Evolutionary conservation across 2,888 invertebrate genomes (phyloP).

Genomic region (Ferrisia virgata): DNA sequence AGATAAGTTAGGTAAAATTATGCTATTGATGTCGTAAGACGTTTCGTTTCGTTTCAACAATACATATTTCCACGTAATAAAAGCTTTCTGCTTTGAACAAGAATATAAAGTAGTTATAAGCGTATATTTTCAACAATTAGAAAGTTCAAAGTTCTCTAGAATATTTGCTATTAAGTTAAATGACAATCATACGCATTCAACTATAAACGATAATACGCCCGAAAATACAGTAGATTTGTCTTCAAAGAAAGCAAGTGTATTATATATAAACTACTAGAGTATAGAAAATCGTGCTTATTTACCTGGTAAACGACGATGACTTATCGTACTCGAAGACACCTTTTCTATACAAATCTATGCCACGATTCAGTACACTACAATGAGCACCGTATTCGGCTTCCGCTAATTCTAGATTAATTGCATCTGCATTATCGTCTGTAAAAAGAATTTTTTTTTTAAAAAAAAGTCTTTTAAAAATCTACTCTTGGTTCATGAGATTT

Average conservation of each 20-base stretch:
- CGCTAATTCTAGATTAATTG: constrained; percentile 26
- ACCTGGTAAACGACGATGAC: constrained; percentile 1
- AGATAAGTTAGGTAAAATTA: background rate
- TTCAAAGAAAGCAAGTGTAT: background rate
- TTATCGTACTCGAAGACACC: constrained; percentile 18
- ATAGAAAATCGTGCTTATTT: background rate
- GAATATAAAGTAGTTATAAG: constrained; percentile 3
- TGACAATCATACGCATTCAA: background rate
- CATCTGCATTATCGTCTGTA: constrained; percentile 15
- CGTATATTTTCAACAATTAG: background rate
- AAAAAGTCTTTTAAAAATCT: background rate
- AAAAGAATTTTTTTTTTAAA: background rate
- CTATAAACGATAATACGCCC: background rate
- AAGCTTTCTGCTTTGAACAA: background rate
- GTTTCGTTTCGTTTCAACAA: background rate
- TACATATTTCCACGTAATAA: background rate
- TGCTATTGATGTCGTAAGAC: background rate
- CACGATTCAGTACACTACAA: constrained; percentile 21
- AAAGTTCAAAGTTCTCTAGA: constrained; percentile 1
- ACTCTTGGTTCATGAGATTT: no score
- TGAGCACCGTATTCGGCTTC: constrained; percentile 34
- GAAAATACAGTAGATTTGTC: background rate
- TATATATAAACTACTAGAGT: background rate
- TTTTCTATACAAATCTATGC: constrained; percentile 10
- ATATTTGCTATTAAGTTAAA: background rate